Conservation (phyloP, 2,888 invertebrate species). For the Patella pellucida region DNA sequence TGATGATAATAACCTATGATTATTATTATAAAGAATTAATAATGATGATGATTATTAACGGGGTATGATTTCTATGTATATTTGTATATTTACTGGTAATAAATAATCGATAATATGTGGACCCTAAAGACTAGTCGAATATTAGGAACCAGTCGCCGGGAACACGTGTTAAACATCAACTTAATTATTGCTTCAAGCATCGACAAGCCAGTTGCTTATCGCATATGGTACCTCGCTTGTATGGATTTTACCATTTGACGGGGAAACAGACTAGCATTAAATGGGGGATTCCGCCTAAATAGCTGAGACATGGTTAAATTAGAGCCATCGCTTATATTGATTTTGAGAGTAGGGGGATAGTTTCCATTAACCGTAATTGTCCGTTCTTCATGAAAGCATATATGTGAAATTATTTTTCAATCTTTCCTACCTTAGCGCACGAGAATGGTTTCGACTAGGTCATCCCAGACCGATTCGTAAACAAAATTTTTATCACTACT, state of each 20-base stretch:
- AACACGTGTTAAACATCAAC: neutral
- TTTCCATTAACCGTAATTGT: neutral
- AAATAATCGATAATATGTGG: too few relatives aligned
- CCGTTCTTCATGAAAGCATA: slow-evolving; percentile 2
- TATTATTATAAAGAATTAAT: too few relatives aligned
- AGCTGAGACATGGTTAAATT: too few relatives aligned
- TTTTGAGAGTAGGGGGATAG: neutral
- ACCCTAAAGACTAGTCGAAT: too few relatives aligned
- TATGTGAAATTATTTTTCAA: slow-evolving; percentile 1
- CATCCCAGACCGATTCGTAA: neutral
- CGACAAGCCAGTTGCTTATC: neutral
- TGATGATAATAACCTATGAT: too few relatives aligned
- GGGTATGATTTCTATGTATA: too few relatives aligned
- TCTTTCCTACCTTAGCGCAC: neutral
- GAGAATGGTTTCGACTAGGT: neutral
- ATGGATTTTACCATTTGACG: neutral
- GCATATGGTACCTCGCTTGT: slow-evolving; percentile 1
- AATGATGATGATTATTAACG: too few relatives aligned
- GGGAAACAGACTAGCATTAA: neutral
- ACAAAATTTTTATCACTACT: slow-evolving; percentile 4
- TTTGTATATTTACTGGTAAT: too few relatives aligned
- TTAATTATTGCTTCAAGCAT: slow-evolving; percentile 9
- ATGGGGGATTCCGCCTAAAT: too few relatives aligned
- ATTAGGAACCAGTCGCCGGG: neutral
- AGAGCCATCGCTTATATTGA: too few relatives aligned